Evolutionary conservation across 2,797 vertebrate species (phyloP).

Genomic region (Anableps anableps): DNA sequence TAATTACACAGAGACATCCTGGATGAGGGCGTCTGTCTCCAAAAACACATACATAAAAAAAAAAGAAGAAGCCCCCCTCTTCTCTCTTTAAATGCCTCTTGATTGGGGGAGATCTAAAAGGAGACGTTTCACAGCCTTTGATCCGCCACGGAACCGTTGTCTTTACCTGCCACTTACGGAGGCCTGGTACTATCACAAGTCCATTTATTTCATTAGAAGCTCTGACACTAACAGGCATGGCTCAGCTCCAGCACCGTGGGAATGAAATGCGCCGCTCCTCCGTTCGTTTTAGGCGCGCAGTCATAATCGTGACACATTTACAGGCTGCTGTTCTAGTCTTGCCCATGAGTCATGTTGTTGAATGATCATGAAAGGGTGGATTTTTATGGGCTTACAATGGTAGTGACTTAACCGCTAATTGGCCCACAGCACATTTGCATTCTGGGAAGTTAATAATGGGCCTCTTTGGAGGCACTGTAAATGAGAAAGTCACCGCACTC

Average conservation of each 20-base stretch:
- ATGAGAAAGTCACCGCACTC: slow-evolving; percentile 75
- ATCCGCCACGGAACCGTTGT: slow-evolving; percentile 70
- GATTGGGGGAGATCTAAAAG: slow-evolving; percentile 70
- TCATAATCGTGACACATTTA: slow-evolving; percentile 76
- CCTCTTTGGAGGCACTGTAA: slow-evolving; percentile 76
- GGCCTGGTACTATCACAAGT: slow-evolving; percentile 72
- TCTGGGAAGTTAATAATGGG: slow-evolving; percentile 78
- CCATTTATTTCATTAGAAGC: slow-evolving; percentile 75
- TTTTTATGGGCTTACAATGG: slow-evolving; percentile 76
- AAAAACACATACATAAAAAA: slow-evolving; percentile 66
- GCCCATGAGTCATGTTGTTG: slow-evolving; percentile 76
- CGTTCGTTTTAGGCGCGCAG: slow-evolving; percentile 65
- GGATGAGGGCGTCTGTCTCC: slow-evolving; percentile 80
- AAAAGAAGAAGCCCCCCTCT: slow-evolving; percentile 5
- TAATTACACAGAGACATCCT: slow-evolving; percentile 85
- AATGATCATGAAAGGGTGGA: slow-evolving; percentile 71
- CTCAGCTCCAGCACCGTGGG: slow-evolving; percentile 64
- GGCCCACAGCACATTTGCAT: slow-evolving; percentile 78
- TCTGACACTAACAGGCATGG: slow-evolving; percentile 70
- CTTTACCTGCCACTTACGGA: slow-evolving; percentile 74
- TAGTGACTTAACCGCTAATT: slow-evolving; percentile 80
- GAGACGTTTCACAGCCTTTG: slow-evolving; percentile 76
- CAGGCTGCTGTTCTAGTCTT: slow-evolving; percentile 65
- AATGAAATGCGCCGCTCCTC: slow-evolving; percentile 62
- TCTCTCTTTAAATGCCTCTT: slow-evolving; percentile 72